Evolutionary conservation across 1,140 invertebrate species (phyloP), one percentile per base, ranked within the genome.

Genomic region (Drosophila nebulosa): DNA sequence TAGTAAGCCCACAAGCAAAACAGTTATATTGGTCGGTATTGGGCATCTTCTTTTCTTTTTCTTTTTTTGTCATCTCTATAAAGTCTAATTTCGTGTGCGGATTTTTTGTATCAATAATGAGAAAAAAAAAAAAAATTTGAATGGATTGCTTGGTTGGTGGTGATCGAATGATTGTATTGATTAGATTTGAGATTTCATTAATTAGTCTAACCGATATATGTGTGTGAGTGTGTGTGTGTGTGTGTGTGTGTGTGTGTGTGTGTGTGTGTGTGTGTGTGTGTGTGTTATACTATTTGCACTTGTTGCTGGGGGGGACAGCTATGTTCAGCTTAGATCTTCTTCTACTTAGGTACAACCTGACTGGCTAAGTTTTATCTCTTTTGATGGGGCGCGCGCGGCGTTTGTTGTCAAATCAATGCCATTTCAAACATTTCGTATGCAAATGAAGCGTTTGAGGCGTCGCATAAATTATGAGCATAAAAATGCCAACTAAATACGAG

Each of bases 141-240:
- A 71, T 35, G 22, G 71, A 18, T 57, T 30, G 63, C 21, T 46
- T 46, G 16, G 2, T 46, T 46, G 16, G 1, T 46, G 16, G 5
- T 46, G 39, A 21, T 46, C 50, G 30, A 66, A 72, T 66, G 78
- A 78, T 83, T 56, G 68, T 61, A 69, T 51, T 63, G 74, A 88
- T 83, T 64, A 79, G 83, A 84, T 84, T 75, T 84, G 65, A 80
- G 81, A 86, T 86, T 86, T 86, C 83, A 88, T 86, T 86, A 88
- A 86, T 86, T 86, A 86, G 83, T 78, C 69, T 35, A 53, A 58
- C 39, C 69, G 30, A 57, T 52, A 35, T 52, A 65, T 7, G 18
- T 42, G 2, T 2, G 6, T 18, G 18, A 74, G 52, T 62, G 35
- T 66, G 52, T 42, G 12, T 35, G 60, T 76, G 27, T n/a, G 46